Conservation (phyloP, 53 echinoderm and acorn worm genomes). For the Temnopleurus reevesii region DNA sequence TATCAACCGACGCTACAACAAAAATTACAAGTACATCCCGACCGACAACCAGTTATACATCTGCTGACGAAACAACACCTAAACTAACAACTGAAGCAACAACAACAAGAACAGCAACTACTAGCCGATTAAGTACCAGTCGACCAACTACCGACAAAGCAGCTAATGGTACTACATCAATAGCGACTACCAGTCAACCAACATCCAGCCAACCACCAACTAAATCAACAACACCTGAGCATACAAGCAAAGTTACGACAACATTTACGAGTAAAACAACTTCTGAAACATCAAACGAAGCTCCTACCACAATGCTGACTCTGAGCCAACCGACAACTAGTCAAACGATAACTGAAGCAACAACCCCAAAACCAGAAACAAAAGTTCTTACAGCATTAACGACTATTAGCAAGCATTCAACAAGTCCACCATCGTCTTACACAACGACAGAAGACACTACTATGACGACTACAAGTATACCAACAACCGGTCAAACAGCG, state of each 20-base stretch:
- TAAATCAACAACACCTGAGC: not conserved
- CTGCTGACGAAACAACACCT: not conserved
- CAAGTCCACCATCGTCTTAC: not conserved
- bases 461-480: too few relatives aligned
- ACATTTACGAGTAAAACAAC: not conserved
- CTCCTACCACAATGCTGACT: not conserved
- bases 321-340: not conserved
- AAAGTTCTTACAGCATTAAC: not conserved
- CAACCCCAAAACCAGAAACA: not conserved
- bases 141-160: not conserved
- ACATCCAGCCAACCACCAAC: not conserved
- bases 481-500: not conserved
- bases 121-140: too few relatives aligned
- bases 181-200: not conserved
- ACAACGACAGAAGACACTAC: too few relatives aligned
- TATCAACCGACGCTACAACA: not conserved
- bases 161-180: not conserved
- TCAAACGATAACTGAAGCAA: not conserved
- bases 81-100: not conserved
- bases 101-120: not conserved
- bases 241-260: not conserved
- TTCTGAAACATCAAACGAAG: not conserved
- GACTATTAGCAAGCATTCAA: not conserved
- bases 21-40: not conserved
- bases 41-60: not conserved